Conservation (phyloP, 2,113 vertebrate species). For the Pterocles gutturalis region DNA sequence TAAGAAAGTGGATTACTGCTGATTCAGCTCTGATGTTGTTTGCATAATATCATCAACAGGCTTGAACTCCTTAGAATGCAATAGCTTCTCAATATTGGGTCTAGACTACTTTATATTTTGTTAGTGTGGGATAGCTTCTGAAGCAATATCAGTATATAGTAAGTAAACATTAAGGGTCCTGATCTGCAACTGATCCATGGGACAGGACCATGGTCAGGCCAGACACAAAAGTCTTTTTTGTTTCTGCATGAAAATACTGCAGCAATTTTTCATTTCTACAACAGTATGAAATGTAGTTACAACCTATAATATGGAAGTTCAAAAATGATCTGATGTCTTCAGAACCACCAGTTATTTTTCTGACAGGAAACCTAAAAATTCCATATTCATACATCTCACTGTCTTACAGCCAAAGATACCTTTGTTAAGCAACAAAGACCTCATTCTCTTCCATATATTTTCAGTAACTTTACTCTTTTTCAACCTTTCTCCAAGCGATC, state of each 20-base stretch:
- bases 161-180: neutral
- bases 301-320: neutral
- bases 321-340: neutral
- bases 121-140: neutral
- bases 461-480: neutral
- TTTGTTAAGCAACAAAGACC: neutral
- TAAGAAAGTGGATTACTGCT: neutral
- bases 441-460: neutral
- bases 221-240: neutral
- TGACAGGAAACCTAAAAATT: neutral
- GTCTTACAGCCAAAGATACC: neutral
- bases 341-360: neutral
- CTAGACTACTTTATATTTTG: neutral
- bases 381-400: neutral
- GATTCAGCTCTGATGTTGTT: neutral
- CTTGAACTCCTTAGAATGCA: neutral
- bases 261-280: neutral
- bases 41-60: neutral
- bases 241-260: neutral
- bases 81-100: neutral
- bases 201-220: neutral
- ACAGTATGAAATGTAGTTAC: neutral
- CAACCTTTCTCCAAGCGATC: neutral
- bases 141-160: neutral
- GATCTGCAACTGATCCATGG: neutral